Evolutionary conservation across 2,888 invertebrate species (phyloP), one percentile per base, ranked within the genome.

Genomic region (Chorisops tibialis): DNA sequence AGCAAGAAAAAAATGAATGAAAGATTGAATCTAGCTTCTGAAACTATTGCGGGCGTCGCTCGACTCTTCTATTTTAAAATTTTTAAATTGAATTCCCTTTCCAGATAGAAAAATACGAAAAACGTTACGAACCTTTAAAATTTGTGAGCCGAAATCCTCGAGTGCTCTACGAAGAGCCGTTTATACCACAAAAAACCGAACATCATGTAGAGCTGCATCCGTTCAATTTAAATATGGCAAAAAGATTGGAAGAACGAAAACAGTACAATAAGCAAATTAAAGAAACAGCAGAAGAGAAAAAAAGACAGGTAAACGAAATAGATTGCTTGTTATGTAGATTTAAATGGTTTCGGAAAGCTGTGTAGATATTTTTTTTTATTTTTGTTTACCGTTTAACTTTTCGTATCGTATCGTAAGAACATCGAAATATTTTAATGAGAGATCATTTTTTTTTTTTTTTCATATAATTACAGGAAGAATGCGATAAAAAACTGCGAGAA

Each of bases 181-280:
- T 71, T 64, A 62, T 67, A 19, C 73, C 73, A 4, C 69, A 70
- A 60, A 71, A 69, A 59, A 3, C 39, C 3, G 52, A 37, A 4
- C 66, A 63, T 11, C 51, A 61, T 51, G 59, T 68, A 18, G 68
- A 71, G 4, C 22, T 59, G 4, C 70, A 70, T 21, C 76, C 76
- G 18, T 77, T 77, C 48, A 70, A 73, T n/a, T 63, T 78, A 24
- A 71, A 68, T 12, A 52, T 69, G 2, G 76, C 76, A 9, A 69
- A 70, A 43, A 73, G 78, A 1, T 59, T 74, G 43, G 70, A 70
- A 18, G 74, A 74, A 16, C 71, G 78, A 1, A 74, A 73, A 19
- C 70, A 72, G 19, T 77, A 67, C 37, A 73, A 77, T 61, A 71
- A 71, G 18, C 59, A 64, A 1, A 64, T 69, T n/a, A 70, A 70